Evolutionary conservation across 2,113 vertebrate genomes (phyloP), one percentile per base, ranked within the genome.

Genomic region (Fulmarus glacialis): DNA sequence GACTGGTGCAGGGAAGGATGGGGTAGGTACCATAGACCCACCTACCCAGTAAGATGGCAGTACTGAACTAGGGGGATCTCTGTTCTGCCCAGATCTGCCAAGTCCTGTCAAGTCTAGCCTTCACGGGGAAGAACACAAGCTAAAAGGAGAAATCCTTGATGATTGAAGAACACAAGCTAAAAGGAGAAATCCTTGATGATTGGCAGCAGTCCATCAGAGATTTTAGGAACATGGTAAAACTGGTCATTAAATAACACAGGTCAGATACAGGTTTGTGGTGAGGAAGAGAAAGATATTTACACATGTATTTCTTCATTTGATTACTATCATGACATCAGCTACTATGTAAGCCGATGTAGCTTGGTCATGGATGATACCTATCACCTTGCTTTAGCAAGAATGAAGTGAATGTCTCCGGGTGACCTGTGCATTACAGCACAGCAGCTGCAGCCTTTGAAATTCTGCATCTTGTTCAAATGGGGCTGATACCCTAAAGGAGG

Each of bases 21-120:
- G n/a, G 5, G 45, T 7, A 60, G 40, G 22, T 32, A 53, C 17
- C 15, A 36, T 4, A 72, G 42, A 36, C 5, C 3, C 8, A 42
- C 4, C 12, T 53, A 14, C 20, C 2, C 30, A 62, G 0, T 3
- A 40, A 38, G 2, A 30, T 9, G 9, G 20, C 23, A 66, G 15
- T 50, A 29, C 27, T 53, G 68, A 82, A 36, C 14, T n/a, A 47
- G n/a, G 1, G 4, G 3, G 2, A 67, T 47, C 22, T 68, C 5
- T 55, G 5, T 38, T 90, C 56, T 83, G 30, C 34, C 8, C 26
- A 32, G 13, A 30, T 81, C 50, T 89, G 18, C 23, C 53, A 63
- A 9, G 3, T n/a, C 29, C 53, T 64, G 5, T 26, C 4, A 53
- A 23, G 29, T 38, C 38, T 42, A 63, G 10, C 9, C 34, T 85